phyloP scores from a whole-genome alignment of 2,888 invertebrate species.

The Monoplex corrugatus region DNA sequence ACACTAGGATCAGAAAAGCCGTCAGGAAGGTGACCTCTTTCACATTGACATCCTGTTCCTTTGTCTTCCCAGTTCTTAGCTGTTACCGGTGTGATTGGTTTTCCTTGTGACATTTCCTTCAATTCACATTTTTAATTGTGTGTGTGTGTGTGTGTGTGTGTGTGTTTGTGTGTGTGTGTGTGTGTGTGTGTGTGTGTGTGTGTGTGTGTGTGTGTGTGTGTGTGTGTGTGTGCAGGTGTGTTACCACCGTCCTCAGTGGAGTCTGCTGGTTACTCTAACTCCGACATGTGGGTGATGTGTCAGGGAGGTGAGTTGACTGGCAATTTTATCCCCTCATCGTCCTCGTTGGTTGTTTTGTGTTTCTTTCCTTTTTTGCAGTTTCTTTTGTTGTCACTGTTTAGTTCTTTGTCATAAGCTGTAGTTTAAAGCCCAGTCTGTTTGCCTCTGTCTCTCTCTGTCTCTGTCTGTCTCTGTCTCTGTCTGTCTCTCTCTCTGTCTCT shows the following conservation, averaged over 20 bases:
- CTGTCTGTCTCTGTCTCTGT: neutral
- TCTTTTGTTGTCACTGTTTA: neutral
- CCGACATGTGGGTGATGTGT: conserved; percentile 49
- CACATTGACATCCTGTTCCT: too few species aligned
- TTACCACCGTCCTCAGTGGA: conserved; percentile 46
- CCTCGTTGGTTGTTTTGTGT: neutral
- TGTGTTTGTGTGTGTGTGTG: too few species aligned
- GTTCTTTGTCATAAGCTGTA: neutral
- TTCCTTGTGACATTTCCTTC: too few species aligned
- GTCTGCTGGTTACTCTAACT: conserved; percentile 36
- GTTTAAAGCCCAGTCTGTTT: too few species aligned
- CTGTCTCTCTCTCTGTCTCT: conserved; percentile 20
- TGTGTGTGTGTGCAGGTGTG: conserved; percentile 35
- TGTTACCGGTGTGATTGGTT: too few species aligned
- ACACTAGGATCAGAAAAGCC: too few species aligned
- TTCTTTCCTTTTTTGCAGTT: neutral
- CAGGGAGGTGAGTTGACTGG: conserved; percentile 15
- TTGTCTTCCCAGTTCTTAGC: too few species aligned
- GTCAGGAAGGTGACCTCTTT: too few species aligned
- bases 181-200: too few species aligned
- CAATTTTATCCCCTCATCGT: neutral
- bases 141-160: too few species aligned
- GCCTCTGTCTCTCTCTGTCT: neutral
- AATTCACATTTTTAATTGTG: too few species aligned
- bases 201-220: too few species aligned